phyloP scores from a whole-genome alignment of 1,140 invertebrate genomes.

The Pantala flavescens region DNA sequence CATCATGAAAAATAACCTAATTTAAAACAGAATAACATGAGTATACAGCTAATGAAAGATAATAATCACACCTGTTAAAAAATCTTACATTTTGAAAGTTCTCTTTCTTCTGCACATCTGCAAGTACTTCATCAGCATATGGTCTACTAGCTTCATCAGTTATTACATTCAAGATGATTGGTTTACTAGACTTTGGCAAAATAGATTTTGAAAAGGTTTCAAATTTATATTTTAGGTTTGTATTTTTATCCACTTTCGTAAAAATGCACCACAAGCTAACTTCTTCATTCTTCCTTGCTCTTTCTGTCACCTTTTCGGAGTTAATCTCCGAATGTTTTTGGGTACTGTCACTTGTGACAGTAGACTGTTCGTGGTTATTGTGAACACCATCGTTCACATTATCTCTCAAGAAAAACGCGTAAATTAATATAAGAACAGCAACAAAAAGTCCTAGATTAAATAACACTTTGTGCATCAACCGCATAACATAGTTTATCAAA shows the following conservation, averaged over 20 bases:
- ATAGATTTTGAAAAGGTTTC: background rate
- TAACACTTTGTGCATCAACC: background rate
- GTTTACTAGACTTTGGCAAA: background rate
- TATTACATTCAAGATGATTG: background rate
- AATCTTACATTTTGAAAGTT: background rate
- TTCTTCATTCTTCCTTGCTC: background rate
- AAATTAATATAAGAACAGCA: background rate
- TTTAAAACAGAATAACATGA: slow-evolving; percentile 20
- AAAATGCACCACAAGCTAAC: background rate
- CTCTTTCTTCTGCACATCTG: background rate
- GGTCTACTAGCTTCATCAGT: background rate
- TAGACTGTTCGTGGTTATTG: background rate
- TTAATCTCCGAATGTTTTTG: background rate
- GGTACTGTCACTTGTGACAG: background rate
- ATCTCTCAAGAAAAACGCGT: background rate
- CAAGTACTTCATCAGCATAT: background rate
- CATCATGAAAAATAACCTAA: slow-evolving; percentile 49
- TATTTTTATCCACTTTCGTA: slow-evolving; percentile 1
- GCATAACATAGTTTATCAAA: background rate
- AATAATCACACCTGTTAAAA: background rate
- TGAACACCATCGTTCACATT: background rate
- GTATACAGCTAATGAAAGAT: background rate
- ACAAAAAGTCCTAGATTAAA: slow-evolving; percentile 8
- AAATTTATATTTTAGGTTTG: background rate
- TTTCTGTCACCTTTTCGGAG: background rate